Conservation (phyloP, 2,113 vertebrate genomes). For the Channa argus region DNA sequence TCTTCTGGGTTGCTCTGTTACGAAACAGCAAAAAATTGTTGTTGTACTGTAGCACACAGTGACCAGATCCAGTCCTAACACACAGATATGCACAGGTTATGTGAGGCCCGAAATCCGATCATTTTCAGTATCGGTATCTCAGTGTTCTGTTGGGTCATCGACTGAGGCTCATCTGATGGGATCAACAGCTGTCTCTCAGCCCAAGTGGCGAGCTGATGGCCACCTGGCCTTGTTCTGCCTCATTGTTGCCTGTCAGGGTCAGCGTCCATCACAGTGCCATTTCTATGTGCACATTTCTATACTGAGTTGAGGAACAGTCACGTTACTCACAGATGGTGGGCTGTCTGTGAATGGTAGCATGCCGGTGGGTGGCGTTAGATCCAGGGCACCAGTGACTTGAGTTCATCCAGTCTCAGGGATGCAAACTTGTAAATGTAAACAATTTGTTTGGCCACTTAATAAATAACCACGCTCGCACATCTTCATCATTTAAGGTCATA, state of each 20-base stretch:
- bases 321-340: slow-evolving; percentile 28
- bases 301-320: slow-evolving; percentile 16
- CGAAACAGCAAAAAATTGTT: slow-evolving; percentile 50
- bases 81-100: neutral
- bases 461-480: too few relatives aligned
- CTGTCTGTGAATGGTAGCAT: slow-evolving; percentile 18
- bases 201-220: slow-evolving; percentile 39
- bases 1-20: neutral
- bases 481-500: too few relatives aligned
- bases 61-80: slow-evolving; percentile 41
- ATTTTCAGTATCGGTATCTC: slow-evolving; percentile 36
- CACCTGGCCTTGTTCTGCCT: slow-evolving; percentile 22
- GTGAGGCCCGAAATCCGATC: slow-evolving; percentile 11
- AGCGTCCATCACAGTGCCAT: slow-evolving; percentile 18
- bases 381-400: neutral
- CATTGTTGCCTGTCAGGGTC: slow-evolving; percentile 43
- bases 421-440: neutral
- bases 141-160: slow-evolving; percentile 32
- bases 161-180: slow-evolving; percentile 47
- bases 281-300: slow-evolving; percentile 40
- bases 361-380: slow-evolving; percentile 12
- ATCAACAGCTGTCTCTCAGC: slow-evolving; percentile 57
- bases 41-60: slow-evolving; percentile 45
- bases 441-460: neutral
- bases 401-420: neutral